Conservation (phyloP, 92 coral and sea anemone species). For the Parazoanthus darwini region DNA sequence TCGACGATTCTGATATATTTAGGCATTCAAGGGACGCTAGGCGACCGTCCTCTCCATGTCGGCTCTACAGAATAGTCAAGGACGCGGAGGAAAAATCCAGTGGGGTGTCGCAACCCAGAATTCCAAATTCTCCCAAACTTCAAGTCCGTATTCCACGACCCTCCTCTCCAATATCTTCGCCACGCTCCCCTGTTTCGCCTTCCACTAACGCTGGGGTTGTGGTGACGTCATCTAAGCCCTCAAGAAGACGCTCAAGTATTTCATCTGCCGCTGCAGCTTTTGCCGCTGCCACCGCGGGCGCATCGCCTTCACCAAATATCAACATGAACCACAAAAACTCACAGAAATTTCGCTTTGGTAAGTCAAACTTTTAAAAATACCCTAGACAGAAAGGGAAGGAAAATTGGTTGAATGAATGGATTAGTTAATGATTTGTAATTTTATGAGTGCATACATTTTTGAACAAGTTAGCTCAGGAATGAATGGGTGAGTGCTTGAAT, state of each 20-base stretch:
- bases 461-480: too few relatives aligned
- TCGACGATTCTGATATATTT: slow-evolving; percentile 55
- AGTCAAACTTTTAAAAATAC: slow-evolving; percentile 11
- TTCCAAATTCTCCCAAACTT: slow-evolving; percentile 65
- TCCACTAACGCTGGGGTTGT: slow-evolving; percentile 91
- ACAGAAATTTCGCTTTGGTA: slow-evolving; percentile 90
- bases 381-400: neutral
- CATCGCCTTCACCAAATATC: slow-evolving; percentile 78
- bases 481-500: too few relatives aligned
- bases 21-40: slow-evolving; percentile 41
- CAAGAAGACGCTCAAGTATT: slow-evolving; percentile 92
- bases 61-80: slow-evolving; percentile 67
- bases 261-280: slow-evolving; percentile 99
- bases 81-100: slow-evolving; percentile 78
- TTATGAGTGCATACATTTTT: neutral
- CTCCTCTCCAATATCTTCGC: slow-evolving; percentile 81
- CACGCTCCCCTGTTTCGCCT: slow-evolving; percentile 72
- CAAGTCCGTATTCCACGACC: slow-evolving; percentile 45
- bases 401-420: neutral
- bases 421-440: too few relatives aligned
- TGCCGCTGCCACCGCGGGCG: slow-evolving; percentile 99
- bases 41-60: slow-evolving; percentile 81
- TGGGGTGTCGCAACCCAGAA: slow-evolving; percentile 61
- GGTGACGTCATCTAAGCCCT: slow-evolving; percentile 92
- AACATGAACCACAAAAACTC: slow-evolving; percentile 52